These are phyloP conservation scores for Brenthis hecate DNA, from an alignment of 2,888 invertebrate genomes.

Conservation along the genomic window DNA sequence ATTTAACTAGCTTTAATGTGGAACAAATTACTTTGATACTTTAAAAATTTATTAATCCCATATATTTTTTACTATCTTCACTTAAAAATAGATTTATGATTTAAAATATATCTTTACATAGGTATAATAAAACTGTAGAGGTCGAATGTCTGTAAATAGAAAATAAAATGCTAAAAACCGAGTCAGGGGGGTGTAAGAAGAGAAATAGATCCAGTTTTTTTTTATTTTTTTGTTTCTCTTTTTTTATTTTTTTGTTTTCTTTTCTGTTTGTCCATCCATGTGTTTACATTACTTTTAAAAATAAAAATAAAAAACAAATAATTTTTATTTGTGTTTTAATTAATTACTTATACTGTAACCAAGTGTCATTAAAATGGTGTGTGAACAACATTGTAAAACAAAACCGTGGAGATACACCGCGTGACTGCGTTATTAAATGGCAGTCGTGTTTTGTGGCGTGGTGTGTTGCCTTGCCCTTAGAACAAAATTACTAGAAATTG, in stretches of 20 bases:
- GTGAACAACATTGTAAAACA: constrained; percentile 68
- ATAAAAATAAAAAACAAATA: neutral
- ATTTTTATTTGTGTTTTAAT: constrained; percentile 30
- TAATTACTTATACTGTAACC: constrained; percentile 60
- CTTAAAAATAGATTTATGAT: too few species aligned
- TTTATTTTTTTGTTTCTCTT: too few species aligned
- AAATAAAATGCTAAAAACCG: too few species aligned
- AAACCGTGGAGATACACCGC: constrained; percentile 59
- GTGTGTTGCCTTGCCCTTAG: constrained; percentile 30
- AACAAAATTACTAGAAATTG: neutral
- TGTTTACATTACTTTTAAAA: neutral
- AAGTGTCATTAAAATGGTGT: constrained; percentile 58
- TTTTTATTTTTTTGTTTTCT: too few species aligned
- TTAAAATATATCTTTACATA: too few species aligned
- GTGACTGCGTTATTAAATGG: constrained; percentile 68
- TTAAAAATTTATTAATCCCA: constrained; percentile 1
- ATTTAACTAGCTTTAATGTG: constrained; percentile 14
- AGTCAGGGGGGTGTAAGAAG: too few species aligned
- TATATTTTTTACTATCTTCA: too few species aligned
- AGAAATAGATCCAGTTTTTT: too few species aligned
- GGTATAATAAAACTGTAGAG: too few species aligned
- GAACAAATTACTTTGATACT: constrained; percentile 15
- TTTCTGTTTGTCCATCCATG: too few species aligned
- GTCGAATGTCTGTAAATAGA: too few species aligned
- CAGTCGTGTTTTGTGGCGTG: constrained; percentile 39